phyloP scores from a whole-genome alignment of 2,113 vertebrate genomes.

The Pangasianodon gigas region DNA sequence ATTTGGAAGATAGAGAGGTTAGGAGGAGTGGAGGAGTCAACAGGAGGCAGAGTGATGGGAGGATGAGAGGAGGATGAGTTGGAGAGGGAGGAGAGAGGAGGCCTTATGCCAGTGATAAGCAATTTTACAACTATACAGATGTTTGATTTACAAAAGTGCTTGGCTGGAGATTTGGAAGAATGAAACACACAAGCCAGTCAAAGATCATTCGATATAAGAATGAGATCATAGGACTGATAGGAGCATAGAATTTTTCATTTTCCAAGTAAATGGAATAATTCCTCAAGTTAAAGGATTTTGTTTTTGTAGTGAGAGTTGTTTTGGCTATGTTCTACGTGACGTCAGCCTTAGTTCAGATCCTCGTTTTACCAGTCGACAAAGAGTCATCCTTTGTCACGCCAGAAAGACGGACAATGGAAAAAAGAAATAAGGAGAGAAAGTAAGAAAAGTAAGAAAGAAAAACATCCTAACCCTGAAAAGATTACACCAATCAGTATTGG shows the following conservation, averaged over 20 bases:
- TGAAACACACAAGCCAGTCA: conserved; percentile 38
- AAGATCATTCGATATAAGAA: conserved; percentile 34
- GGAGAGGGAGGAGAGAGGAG: conserved; percentile 52
- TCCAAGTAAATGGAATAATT: conserved; percentile 20
- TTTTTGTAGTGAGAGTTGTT: conserved; percentile 15
- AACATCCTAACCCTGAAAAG: conserved; percentile 20
- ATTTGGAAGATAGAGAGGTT: conserved; percentile 78
- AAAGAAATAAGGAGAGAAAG: conserved; percentile 9
- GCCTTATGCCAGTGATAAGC: conserved; percentile 26
- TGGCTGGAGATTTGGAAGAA: conserved; percentile 21
- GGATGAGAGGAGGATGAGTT: conserved; percentile 61
- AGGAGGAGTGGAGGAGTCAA: conserved; percentile 71
- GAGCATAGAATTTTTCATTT: conserved; percentile 15
- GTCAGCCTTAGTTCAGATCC: conserved; percentile 18
- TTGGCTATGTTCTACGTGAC: conserved; percentile 14
- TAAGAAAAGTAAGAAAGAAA: conserved; percentile 12
- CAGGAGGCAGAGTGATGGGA: conserved; percentile 60
- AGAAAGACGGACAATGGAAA: neutral
- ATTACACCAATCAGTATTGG: conserved; percentile 56
- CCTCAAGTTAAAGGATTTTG: conserved; percentile 24
- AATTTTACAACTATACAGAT: conserved; percentile 45
- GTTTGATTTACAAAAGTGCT: conserved; percentile 31
- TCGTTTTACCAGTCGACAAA: conserved; percentile 23
- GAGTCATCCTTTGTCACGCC: conserved; percentile 30
- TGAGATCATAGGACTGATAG: conserved; percentile 41